A percentile compares a stretch with the other conserved stretches of the same genome.
phyloP scores from a whole-genome alignment of 2,113 vertebrate genomes.

The Poeciliopsis occidentalis region DNA sequence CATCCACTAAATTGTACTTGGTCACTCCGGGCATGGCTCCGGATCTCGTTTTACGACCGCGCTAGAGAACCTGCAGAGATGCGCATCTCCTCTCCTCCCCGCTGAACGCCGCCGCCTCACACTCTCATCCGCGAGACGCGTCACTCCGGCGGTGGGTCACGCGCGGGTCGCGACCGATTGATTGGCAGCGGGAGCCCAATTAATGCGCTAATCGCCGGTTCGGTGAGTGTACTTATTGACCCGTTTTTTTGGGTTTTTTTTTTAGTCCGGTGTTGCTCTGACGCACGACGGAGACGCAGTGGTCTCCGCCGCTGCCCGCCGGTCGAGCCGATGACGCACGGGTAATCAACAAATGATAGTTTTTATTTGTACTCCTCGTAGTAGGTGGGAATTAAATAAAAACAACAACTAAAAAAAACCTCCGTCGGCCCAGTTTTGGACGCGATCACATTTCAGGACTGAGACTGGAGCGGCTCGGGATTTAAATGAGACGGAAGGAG shows the following conservation, averaged over 20 bases:
- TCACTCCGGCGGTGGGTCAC: slow-evolving; percentile 40
- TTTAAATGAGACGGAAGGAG: background rate
- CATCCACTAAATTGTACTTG: slow-evolving; percentile 95
- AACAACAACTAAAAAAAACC: background rate
- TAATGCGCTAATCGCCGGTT: slow-evolving; percentile 24
- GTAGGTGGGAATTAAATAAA: background rate
- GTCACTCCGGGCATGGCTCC: slow-evolving; percentile 89
- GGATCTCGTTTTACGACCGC: slow-evolving; percentile 53
- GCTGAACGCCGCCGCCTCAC: slow-evolving; percentile 1
- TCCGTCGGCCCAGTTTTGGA: background rate
- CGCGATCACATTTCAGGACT: background rate
- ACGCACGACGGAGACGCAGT: slow-evolving; percentile 30
- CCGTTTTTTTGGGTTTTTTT: background rate
- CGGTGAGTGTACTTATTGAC: slow-evolving; percentile 18
- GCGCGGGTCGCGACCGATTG: slow-evolving; percentile 34
- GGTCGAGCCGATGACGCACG: slow-evolving; percentile 64
- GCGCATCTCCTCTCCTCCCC: slow-evolving; percentile 43
- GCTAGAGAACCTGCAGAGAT: slow-evolving; percentile 58
- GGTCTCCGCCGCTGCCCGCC: slow-evolving; percentile 11
- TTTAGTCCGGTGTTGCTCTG: background rate
- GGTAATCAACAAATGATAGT: slow-evolving; percentile 24
- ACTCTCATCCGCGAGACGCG: slow-evolving; percentile 36
- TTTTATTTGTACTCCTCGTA: background rate
- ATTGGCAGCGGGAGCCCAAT: slow-evolving; percentile 24
- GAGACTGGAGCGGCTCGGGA: background rate